A percentile compares a stretch with the other conserved stretches of the same genome.
Evolutionary conservation across 2,113 vertebrate species (phyloP).

Genomic region (Platysteira castanea): DNA sequence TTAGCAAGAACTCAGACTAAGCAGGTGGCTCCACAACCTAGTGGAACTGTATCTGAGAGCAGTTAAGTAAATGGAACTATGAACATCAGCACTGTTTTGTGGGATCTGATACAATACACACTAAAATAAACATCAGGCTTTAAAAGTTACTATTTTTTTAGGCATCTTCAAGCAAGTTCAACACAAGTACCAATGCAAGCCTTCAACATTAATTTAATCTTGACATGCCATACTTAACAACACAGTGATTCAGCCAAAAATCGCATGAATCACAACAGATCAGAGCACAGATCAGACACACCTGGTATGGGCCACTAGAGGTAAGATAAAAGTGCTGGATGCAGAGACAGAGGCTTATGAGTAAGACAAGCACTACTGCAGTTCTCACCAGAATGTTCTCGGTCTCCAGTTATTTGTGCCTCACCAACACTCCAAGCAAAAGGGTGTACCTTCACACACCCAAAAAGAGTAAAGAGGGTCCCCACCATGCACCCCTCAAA

Average conservation of each 20-base stretch:
- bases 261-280: not conserved
- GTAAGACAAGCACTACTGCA: not conserved
- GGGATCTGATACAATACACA: not conserved
- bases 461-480: not conserved
- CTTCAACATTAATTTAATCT: not conserved
- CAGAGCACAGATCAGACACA: not conserved
- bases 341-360: not conserved
- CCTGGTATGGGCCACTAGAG: not conserved
- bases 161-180: not conserved
- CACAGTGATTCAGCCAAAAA: not conserved
- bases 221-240: not conserved
- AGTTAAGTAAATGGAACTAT: not conserved
- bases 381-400: not conserved
- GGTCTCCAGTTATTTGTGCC: not conserved
- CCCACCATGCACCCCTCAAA: accelerated
- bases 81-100: not conserved
- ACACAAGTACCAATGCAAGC: not conserved
- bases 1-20: not conserved
- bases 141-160: not conserved
- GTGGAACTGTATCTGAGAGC: not conserved
- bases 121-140: not conserved
- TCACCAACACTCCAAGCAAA: not conserved
- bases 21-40: not conserved
- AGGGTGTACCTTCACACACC: not conserved
- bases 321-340: not conserved